These are phyloP conservation scores for Leistus spinibarbis DNA, from an alignment of 2,888 invertebrate species.

Conservation along the genomic window DNA sequence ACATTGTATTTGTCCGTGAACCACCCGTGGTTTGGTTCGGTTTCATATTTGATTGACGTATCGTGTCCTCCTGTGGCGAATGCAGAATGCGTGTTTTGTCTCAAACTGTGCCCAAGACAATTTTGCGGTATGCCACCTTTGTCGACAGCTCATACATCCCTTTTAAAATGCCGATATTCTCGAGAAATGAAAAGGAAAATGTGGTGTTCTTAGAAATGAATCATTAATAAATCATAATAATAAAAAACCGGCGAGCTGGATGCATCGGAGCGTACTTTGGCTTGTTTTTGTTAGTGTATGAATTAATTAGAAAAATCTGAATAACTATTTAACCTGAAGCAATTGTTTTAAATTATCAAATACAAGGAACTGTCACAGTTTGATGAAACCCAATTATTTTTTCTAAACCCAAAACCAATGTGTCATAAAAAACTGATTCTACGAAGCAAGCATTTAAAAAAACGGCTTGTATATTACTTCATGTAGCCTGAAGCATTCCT, in stretches of 20 bases:
- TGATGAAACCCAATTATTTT: not conserved
- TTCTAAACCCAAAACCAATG: not conserved
- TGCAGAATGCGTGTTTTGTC: slow-evolving; percentile 1
- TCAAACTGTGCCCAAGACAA: slow-evolving; percentile 33
- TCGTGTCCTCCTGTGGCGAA: not conserved
- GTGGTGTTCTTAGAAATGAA: too few species aligned
- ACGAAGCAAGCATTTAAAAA: not conserved
- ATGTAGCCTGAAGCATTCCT: slow-evolving; percentile 5
- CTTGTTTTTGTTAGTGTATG: not conserved
- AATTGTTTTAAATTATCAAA: not conserved
- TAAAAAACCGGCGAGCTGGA: too few species aligned
- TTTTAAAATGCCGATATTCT: too few species aligned
- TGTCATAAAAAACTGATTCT: not conserved
- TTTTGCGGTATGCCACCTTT: slow-evolving; percentile 26
- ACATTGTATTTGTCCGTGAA: too few species aligned
- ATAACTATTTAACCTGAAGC: not conserved
- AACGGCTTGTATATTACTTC: not conserved
- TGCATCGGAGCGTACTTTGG: not conserved
- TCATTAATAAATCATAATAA: too few species aligned
- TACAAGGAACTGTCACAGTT: not conserved
- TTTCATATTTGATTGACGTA: slow-evolving; percentile 21
- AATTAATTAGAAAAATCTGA: too few species aligned
- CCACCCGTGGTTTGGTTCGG: slow-evolving; percentile 10
- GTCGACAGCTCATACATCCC: slow-evolving; percentile 35
- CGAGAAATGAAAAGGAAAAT: too few species aligned